Base-by-base conservation (phyloP, 2,888 invertebrate genomes). In the Xanthostigma xanthostigma region DNA sequence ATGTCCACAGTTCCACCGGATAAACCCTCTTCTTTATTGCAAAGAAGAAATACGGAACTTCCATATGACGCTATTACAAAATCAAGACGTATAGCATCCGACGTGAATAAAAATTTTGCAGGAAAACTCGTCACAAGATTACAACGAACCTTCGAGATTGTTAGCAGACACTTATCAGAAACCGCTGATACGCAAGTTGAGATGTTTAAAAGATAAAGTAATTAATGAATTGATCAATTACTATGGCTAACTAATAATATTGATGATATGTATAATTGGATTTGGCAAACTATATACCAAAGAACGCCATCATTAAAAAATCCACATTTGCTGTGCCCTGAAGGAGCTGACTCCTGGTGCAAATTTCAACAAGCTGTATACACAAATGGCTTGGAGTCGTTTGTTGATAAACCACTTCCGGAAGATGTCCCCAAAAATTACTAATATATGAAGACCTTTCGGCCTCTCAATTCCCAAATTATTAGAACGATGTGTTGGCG, bases 371-470 rank as follows among this genome's bases (percentile, higher is more conserved):
- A 43, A 54, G 53, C 53, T 47, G 38, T 44, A 46, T 53, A 53
- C 46, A 44, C 41, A 45, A 47, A 49, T 38, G 14, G 39, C 45
- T 45, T 48, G 45, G 10, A 41, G 36, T 37, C 40, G 12, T 54
- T 46, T 45, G 40, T 13, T 17, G 45, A 53, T 41, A 48, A 33
- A 44, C 50, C 55, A 34, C 50, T 57, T 44, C 56, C 54, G 17
- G 36, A 44, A 11, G n/a, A n/a, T n/a, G 51, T 53, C 44, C 46
- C 46, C 12, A 46, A 12, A 12, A n/a, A n/a, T n/a, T n/a, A n/a
- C n/a, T n/a, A n/a, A 56, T 59, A 46, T 59, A 58, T 51, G 53
- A 56, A 55, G 57, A 60, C 52, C 56, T 62, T 13, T 59, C 56
- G 38, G 56, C 57, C 11, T 54, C 59, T 37, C n/a, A n/a, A n/a